Percentiles rank a stretch among this genome's conserved stretches.
Evolutionary conservation across 2,113 vertebrate genomes (phyloP).

Genomic region (Pelusios castaneus): DNA sequence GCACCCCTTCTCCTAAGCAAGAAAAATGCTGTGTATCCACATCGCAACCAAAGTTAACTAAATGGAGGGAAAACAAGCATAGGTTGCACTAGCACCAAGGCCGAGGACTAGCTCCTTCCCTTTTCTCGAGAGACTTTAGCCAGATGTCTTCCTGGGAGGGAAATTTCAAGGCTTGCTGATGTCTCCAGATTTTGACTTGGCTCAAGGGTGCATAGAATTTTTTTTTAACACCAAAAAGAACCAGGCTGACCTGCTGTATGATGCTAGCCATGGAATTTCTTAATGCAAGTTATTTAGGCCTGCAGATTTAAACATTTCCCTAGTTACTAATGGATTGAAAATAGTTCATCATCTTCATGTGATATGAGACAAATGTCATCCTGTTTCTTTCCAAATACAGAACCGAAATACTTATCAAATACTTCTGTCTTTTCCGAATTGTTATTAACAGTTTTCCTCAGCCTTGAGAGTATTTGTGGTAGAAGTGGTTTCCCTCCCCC

Average conservation of each 20-base stretch:
- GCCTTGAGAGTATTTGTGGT: background rate
- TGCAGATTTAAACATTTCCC: conserved; percentile 73
- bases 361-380: conserved; percentile 71
- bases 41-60: background rate
- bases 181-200: conserved; percentile 27
- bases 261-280: conserved; percentile 53
- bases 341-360: conserved; percentile 69
- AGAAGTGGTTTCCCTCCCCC: background rate
- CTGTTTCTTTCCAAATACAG: conserved; percentile 69
- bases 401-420: conserved; percentile 55
- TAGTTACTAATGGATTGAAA: conserved; percentile 75
- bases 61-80: background rate
- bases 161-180: background rate
- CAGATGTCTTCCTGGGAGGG: background rate
- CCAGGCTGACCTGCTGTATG: conserved; percentile 48
- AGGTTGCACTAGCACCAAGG: background rate
- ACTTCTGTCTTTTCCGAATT: conserved; percentile 51
- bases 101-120: background rate
- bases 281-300: conserved; percentile 61
- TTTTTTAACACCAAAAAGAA: conserved; percentile 1
- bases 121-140: conserved; percentile 9
- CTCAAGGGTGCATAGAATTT: background rate
- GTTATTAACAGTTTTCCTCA: background rate
- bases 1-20: background rate
- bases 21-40: background rate